phyloP scores from a whole-genome alignment of 2,888 invertebrate genomes.

The Pandemis heparana region DNA sequence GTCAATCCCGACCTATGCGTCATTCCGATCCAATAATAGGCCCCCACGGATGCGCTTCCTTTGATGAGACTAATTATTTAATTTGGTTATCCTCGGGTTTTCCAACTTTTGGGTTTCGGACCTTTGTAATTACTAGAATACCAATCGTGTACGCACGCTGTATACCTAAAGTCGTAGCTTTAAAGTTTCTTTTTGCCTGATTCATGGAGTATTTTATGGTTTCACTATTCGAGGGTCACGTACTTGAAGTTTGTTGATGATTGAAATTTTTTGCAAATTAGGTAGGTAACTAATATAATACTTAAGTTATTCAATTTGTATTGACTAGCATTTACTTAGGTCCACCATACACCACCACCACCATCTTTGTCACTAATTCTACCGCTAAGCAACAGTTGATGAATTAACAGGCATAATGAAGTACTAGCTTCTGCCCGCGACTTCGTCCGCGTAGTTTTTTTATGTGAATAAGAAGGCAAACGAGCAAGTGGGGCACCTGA shows the following conservation, averaged over 20 bases:
- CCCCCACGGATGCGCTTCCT: slow-evolving; percentile 40
- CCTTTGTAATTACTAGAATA: slow-evolving; percentile 22
- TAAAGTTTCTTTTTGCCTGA: not conserved
- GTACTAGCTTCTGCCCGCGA: no score
- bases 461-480: no score
- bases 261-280: not conserved
- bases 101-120: slow-evolving; percentile 27
- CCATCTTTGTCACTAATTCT: no score
- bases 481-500: no score
- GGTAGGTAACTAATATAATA: not conserved
- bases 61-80: slow-evolving; percentile 36
- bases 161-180: not conserved
- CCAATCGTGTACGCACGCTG: not conserved
- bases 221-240: not conserved
- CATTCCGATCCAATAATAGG: slow-evolving; percentile 33
- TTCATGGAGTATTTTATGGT: not conserved
- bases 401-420: no score
- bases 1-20: slow-evolving; percentile 25
- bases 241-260: not conserved
- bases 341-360: no score
- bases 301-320: slow-evolving; percentile 1
- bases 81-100: slow-evolving; percentile 32
- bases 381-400: no score
- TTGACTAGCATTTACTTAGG: not conserved
- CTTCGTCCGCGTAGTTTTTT: no score